These are phyloP conservation scores for Agonopterix arenella DNA, from an alignment of 2,888 invertebrate genomes.

Conservation along the genomic window DNA sequence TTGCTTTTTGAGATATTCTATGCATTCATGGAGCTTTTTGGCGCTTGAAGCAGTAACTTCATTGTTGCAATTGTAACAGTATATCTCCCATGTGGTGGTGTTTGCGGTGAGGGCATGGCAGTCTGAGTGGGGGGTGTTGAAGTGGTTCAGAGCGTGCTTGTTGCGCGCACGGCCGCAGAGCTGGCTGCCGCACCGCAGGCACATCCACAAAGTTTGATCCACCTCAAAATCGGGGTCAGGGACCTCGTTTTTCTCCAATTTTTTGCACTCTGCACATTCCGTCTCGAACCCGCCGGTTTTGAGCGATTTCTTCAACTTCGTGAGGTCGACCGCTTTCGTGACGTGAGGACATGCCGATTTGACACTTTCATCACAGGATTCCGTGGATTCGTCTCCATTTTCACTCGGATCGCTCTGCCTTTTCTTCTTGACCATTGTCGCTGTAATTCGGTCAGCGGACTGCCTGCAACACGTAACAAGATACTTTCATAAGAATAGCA, in stretches of 20 bases:
- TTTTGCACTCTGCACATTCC: slow-evolving; percentile 78
- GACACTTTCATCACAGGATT: slow-evolving; percentile 83
- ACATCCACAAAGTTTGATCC: slow-evolving; percentile 82
- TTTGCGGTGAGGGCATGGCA: slow-evolving; percentile 85
- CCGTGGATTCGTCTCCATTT: slow-evolving; percentile 81
- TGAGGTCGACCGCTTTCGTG: slow-evolving; percentile 80
- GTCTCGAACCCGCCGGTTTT: slow-evolving; percentile 69
- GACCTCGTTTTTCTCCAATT: slow-evolving; percentile 54
- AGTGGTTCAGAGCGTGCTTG: slow-evolving; percentile 86
- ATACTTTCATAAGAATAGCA: slow-evolving; percentile 72
- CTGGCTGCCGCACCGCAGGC: slow-evolving; percentile 87
- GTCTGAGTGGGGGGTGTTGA: slow-evolving; percentile 84
- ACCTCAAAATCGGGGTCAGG: slow-evolving; percentile 68
- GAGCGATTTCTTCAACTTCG: slow-evolving; percentile 76
- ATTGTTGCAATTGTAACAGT: slow-evolving; percentile 88
- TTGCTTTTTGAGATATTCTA: slow-evolving; percentile 83
- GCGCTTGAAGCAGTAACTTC: slow-evolving; percentile 79
- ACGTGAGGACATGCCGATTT: slow-evolving; percentile 82
- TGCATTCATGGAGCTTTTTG: slow-evolving; percentile 84
- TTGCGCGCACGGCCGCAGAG: slow-evolving; percentile 83
- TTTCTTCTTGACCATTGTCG: slow-evolving; percentile 84
- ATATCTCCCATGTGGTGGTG: slow-evolving; percentile 82
- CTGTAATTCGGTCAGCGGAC: slow-evolving; percentile 43
- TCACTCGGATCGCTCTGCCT: slow-evolving; percentile 81
- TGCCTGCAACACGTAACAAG: slow-evolving; percentile 70